Evolutionary conservation across 2,113 vertebrate genomes (phyloP), one percentile per base, ranked within the genome.

Genomic region (Eulemur macaco): DNA sequence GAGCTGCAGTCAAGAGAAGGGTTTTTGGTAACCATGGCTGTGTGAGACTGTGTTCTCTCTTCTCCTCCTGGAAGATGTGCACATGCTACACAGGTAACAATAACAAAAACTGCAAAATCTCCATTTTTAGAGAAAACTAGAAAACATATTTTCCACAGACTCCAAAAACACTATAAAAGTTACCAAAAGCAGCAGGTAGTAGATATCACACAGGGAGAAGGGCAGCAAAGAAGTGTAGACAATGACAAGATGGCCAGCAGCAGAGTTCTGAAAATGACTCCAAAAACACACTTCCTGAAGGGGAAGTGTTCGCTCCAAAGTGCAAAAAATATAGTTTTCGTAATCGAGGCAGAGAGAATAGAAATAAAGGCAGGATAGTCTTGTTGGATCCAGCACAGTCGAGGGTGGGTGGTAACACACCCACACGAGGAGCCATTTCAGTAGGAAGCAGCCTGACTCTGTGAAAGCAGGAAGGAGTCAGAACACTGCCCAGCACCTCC

Each of bases 11-110:
- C 45, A 12, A 73, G 74, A 27, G 45, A 42, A n/a, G 52, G 25
- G 15, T 6, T 50, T n/a, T 37, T 0, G 0, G 5, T 17, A 39
- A 50, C n/a, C 4, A 1, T 9, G 42, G 42, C 13, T 20, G 2
- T 13, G 54, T 8, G 14, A 42, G 64, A 63, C 9, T 15, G 17
- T 68, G 54, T 78, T 39, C 37, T 84, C 10, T 69, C 64, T 77
- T 39, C 54, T 56, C 54, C 25, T 60, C 50, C 37, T 50, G 21
- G 34, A n/a, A 34, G 77, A 82, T 15, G 8, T 50, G 9, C 68
- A 77, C 42, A 82, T 31, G 27, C 2, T 47, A 50, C 29, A 58
- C 7, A 77, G 25, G 37, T 82, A 66, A 74, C 42, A 50, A 66
- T 21, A 66, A 87, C 9, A 89, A 69, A 73, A 86, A 52, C 68